These are phyloP conservation scores for Drosophila virilis DNA, from an alignment of 1,140 invertebrate genomes.

Conservation along the genomic window DNA sequence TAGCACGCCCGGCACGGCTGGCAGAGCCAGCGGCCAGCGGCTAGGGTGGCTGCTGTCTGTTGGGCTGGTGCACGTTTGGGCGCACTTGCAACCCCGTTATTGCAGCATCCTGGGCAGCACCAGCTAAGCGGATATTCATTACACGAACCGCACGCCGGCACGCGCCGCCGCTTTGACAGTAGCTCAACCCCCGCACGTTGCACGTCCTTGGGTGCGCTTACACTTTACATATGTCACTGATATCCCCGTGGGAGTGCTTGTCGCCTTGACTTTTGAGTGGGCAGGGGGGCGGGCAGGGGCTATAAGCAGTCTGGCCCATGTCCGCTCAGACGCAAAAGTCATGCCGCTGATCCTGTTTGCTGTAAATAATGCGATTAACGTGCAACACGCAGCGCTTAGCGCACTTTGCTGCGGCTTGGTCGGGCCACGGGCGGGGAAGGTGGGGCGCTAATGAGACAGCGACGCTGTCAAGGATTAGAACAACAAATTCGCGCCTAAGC, in stretches of 20 bases:
- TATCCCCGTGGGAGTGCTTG: conserved; percentile 84
- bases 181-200: conserved; percentile 49
- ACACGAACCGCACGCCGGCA: conserved; percentile 81
- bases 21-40: conserved; percentile 60
- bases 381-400: conserved; percentile 67
- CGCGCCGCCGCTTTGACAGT: conserved; percentile 75
- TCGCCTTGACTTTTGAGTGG: conserved; percentile 67
- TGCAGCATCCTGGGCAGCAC: conserved; percentile 47
- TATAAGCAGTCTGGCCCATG: neutral
- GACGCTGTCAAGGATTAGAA: conserved; percentile 63
- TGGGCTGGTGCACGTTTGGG: conserved; percentile 31
- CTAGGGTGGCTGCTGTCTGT: conserved; percentile 36
- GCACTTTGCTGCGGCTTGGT: conserved; percentile 9
- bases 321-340: conserved; percentile 51
- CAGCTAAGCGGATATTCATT: conserved; percentile 83
- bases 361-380: conserved; percentile 85
- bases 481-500: conserved; percentile 77
- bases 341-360: conserved; percentile 83
- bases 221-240: conserved; percentile 84
- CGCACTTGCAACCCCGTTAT: conserved; percentile 42
- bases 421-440: neutral
- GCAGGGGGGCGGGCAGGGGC: neutral
- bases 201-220: conserved; percentile 71
- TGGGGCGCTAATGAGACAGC: conserved; percentile 68
- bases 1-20: conserved; percentile 63